A percentile compares a stretch with the other conserved stretches of the same genome.
Conservation (phyloP, 2,113 vertebrate genomes). For the Rhagologus leucostigma region DNA sequence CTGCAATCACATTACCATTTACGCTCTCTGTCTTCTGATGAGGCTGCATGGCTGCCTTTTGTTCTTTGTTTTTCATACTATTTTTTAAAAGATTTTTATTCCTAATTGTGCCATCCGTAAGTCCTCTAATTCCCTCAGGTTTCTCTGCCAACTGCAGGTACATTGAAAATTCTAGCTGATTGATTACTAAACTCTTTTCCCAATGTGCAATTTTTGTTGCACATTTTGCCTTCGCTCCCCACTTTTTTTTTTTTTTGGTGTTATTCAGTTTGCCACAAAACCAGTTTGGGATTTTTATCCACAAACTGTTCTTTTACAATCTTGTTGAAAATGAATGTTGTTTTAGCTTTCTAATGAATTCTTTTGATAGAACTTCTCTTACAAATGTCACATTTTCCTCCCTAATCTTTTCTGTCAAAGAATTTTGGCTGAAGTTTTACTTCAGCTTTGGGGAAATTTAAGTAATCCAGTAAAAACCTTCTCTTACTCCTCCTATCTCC, state of each 20-base stretch:
- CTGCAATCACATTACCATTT: neutral
- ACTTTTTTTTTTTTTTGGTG: neutral
- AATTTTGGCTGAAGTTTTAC: neutral
- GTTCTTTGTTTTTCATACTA: neutral
- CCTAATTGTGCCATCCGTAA: neutral
- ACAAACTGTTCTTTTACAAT: neutral
- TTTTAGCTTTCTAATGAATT: neutral
- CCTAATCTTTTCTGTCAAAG: neutral
- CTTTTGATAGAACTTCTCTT: neutral
- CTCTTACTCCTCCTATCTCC: neutral
- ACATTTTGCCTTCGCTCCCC: accelerated
- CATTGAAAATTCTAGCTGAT: neutral
- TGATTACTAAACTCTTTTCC: neutral
- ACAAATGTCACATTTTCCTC: neutral
- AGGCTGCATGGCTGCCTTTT: neutral
- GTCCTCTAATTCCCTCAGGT: neutral
- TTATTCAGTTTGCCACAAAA: neutral
- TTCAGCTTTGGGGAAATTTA: neutral
- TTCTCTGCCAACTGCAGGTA: neutral
- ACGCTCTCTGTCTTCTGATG: neutral
- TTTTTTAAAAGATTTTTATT: neutral
- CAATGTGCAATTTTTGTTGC: neutral
- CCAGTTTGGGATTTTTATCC: neutral
- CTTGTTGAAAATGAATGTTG: neutral
- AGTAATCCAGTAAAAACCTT: neutral